Evolutionary conservation across 2,113 vertebrate genomes (phyloP).

Genomic region (Eulemur macaco): DNA sequence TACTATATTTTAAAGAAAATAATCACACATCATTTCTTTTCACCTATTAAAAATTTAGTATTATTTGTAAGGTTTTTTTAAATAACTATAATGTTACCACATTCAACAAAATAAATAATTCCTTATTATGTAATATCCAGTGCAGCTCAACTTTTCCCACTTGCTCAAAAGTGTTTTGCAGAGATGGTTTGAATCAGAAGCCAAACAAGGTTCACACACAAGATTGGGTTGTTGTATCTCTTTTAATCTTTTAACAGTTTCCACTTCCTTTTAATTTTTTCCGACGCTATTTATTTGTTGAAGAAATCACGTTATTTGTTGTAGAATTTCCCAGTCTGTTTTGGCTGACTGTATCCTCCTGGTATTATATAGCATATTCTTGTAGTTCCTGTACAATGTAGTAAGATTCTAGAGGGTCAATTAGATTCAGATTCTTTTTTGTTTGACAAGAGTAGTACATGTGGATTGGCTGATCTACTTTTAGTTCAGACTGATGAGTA

Average conservation of each 20-base stretch:
- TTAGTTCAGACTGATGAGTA: background rate
- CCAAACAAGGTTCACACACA: background rate
- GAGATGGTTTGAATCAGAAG: background rate
- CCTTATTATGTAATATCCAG: background rate
- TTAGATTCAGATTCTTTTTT: background rate
- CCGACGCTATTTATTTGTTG: background rate
- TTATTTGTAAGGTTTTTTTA: background rate
- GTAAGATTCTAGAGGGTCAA: background rate
- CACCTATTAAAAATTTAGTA: background rate
- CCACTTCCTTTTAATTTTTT: background rate
- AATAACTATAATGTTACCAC: background rate
- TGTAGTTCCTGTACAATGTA: background rate
- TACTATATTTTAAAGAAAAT: background rate
- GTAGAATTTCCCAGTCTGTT: background rate
- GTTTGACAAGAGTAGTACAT: background rate
- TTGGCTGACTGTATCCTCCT: background rate
- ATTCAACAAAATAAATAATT: slow-evolving; percentile 1
- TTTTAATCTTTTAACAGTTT: background rate
- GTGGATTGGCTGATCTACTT: background rate
- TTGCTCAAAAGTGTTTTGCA: background rate
- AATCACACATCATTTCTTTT: background rate
- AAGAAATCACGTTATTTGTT: background rate
- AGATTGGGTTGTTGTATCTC: background rate
- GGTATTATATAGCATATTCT: background rate
- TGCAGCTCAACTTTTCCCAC: background rate